Evolutionary conservation across 2,797 vertebrate species (phyloP), one percentile per base, ranked within the genome.

Genomic region (Eulemur rubriventer): DNA sequence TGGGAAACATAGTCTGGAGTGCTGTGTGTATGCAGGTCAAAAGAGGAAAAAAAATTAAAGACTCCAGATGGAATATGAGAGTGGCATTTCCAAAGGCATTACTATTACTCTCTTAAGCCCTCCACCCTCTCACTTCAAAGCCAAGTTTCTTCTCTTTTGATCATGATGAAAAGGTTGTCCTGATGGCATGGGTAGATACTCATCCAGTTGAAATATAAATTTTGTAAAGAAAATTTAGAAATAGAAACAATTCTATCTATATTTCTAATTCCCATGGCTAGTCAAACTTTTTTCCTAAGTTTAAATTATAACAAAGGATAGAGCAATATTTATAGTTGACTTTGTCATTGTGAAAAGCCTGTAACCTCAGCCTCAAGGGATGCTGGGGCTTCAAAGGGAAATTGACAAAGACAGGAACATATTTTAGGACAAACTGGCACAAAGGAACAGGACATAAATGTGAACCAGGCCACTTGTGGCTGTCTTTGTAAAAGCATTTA

Each of bases 311-410:
- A 72, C 50, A 80, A 78, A 65, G 26, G 35, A 83, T 75, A 79
- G 48, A 72, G 33, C 48, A 87, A 61, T 97, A 61, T 91, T 96
- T 83, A 84, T 57, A 69, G 50, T 73, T 84, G 78, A 91, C 52
- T 91, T 95, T 88, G 33, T 87, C 87, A 79, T 75, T 79, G 91
- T 94, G 82, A 70, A 70, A 84, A 95, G 11, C 41, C 87, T 79
- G 57, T 83, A 84, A 94, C 88, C 82, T 94, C 76, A 94, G 41
- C 48, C 48, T 72, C 48, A 70, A 80, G 72, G 52, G 63, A 96
- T 67, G n/a, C 91, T 94, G 46, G 76, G 46, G 78, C 61, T 91
- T 91, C 46, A 95, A 72, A 90, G 82, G 46, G 91, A 88, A 93
- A 46, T 75, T 93, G 95, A 57, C 48, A 94, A 59, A 91, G 67